Evolutionary conservation across 2,113 vertebrate species (phyloP).

Genomic region (Leptobrachium leishanense): DNA sequence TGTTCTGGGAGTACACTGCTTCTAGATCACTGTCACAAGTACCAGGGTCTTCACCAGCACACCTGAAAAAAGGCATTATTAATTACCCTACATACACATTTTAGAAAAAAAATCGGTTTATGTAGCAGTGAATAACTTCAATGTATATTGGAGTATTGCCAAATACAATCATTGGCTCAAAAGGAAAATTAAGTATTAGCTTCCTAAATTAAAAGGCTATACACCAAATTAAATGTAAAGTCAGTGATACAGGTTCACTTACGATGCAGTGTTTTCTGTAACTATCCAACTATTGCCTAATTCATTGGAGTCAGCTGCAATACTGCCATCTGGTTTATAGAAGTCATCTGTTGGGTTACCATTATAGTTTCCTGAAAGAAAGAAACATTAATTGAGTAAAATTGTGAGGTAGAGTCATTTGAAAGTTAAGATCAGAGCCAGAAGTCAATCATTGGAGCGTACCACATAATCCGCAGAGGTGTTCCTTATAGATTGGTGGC

Average conservation of each 20-base stretch:
- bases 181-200: too few relatives aligned
- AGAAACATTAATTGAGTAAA: not conserved
- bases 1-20: conserved; percentile 71
- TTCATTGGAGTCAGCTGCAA: conserved; percentile 67
- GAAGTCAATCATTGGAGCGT: conserved; percentile 49
- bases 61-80: conserved; percentile 12
- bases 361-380: conserved; percentile 80
- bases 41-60: conserved; percentile 47
- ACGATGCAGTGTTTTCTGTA: conserved; percentile 61
- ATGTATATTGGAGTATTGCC: conserved; percentile 43
- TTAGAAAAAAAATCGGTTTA: too few relatives aligned
- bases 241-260: conserved; percentile 53
- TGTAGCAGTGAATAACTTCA: too few relatives aligned
- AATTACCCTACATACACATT: not conserved
- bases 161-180: too few relatives aligned
- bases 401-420: not conserved
- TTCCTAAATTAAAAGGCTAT: too few relatives aligned
- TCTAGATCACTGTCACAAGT: conserved; percentile 64
- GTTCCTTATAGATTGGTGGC: conserved; percentile 68
- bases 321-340: conserved; percentile 71
- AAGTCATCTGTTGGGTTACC: conserved; percentile 74
- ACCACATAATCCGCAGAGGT: conserved; percentile 88
- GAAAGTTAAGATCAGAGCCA: not conserved
- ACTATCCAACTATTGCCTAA: conserved; percentile 86
- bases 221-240: too few relatives aligned